Base-by-base conservation (phyloP, 2,888 invertebrate genomes). In the Rhopalosiphum nymphaeae region DNA sequence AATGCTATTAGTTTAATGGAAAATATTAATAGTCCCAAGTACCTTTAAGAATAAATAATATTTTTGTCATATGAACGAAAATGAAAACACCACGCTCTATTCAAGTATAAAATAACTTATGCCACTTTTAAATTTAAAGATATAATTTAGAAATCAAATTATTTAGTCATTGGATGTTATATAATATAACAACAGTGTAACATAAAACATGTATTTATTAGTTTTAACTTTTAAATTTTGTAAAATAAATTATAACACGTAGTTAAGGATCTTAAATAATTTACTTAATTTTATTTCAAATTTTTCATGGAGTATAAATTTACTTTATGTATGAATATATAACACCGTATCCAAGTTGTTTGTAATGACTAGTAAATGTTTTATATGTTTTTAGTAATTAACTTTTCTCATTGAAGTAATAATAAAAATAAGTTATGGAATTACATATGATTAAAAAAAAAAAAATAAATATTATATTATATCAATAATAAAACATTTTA, bases 1-100 rank as follows among this genome's bases (percentile, higher is more conserved):
- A 89, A 57, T 56, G 56, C 36, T 89, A 56, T 89, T 89, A 56
- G 36, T 57, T 56, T 26, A 89, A 56, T 56, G 26, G 26, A 87
- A 36, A 36, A 36, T 78, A 78, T 36, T 78, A 36, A 36, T 36
- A 78, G 78, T 78, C 9, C 21, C 36, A 9, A 78, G 36, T 78
- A 36, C 21, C 78, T 57, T 57, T 1, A 21, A 78, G 36, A 78
- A 78, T 36, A 78, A 36, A 21, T 21, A 21, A 21, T 9, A 36
- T 78, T 36, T 36, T 78, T 78, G 9, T 9, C 9, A 1, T 42
- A 78, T 42, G 9, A 36, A 78, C 21, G 7, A 36, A 36, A 21
- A 36, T 78, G 36, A 0, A 78, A 67, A 67, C n/a, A 16, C 2
- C 13, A 49, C 16, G n/a, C 5, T 5, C 67, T 67, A n/a, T 67